phyloP scores from a whole-genome alignment of 2,113 vertebrate genomes.

The Andinoacara biseriatus region DNA sequence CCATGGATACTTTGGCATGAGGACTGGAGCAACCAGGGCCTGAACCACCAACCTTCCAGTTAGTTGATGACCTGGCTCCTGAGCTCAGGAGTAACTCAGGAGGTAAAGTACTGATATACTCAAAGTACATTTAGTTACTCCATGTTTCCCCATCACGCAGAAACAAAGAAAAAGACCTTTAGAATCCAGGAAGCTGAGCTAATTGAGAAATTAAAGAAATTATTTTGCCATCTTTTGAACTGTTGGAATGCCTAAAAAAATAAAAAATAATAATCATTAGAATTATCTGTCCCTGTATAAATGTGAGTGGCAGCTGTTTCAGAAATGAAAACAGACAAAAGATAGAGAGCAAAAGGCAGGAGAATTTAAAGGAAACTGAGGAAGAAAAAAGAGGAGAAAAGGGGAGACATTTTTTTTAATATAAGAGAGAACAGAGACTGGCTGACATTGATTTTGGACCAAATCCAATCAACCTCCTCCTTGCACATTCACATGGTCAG shows the following conservation, averaged over 20 bases:
- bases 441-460: neutral
- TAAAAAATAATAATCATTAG: neutral
- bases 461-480: neutral
- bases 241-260: neutral
- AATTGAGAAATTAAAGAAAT: neutral
- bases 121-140: neutral
- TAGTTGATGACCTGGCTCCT: too few relatives aligned
- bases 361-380: neutral
- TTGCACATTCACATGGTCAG: neutral
- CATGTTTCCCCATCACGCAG: neutral
- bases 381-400: too few relatives aligned
- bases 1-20: too few relatives aligned
- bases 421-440: neutral
- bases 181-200: neutral
- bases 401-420: neutral
- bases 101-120: neutral
- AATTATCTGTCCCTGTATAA: conserved; percentile 11
- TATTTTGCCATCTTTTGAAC: neutral
- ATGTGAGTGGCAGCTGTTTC: conserved; percentile 35
- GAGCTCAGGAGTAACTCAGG: too few relatives aligned
- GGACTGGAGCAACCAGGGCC: too few relatives aligned
- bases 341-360: neutral
- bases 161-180: neutral
- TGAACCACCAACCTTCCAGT: too few relatives aligned
- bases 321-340: neutral